Evolutionary conservation across 1,140 invertebrate genomes (phyloP), one percentile per base, ranked within the genome.

Genomic region (Drosophila subpulchrella): DNA sequence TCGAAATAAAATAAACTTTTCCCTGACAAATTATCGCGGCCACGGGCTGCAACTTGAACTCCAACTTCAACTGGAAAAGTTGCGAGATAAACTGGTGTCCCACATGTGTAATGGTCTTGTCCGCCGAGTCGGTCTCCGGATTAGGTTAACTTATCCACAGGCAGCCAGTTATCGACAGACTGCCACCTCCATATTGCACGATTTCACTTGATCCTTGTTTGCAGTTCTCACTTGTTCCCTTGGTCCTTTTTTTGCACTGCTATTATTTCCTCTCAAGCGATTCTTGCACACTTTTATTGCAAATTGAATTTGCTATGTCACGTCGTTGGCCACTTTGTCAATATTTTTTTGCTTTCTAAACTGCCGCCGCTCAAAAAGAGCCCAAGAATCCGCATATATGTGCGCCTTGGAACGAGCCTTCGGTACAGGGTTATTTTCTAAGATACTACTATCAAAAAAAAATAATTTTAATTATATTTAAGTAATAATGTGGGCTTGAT

Each of bases 291-390:
- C 63, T 73, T 88, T 88, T 86, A 83, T 88, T 88, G 79, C 83
- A 86, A 88, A 88, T 88, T 83, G 75, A 86, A 83, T 76, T 83
- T 82, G 71, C 83, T 83, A 59, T 72, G 83, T 86, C 83, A 86
- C 83, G 83, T 88, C 46, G 61, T 63, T 54, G 55, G 63, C 72
- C 50, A 88, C 75, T 86, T 85, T 85, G 65, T 85, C 82, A 85
- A 85, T 85, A 78, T 75, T 78, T 85, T 82, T 75, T 81, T 62
- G 41, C 53, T 42, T 70, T 65, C 55, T 50, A 56, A 85, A 88
- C 65, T 78, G 82, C 70, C 78, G 58, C 61, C 56, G 36, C 27
- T 60, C 46, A 57, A 47, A 67, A 81, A 57, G 24, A 34, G 42
- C 8, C 56, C 38, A 51, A 46, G 24, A 36, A 30, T 11, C 38